Conservation (phyloP, 2,113 vertebrate species). For the Dasypus novemcinctus region DNA sequence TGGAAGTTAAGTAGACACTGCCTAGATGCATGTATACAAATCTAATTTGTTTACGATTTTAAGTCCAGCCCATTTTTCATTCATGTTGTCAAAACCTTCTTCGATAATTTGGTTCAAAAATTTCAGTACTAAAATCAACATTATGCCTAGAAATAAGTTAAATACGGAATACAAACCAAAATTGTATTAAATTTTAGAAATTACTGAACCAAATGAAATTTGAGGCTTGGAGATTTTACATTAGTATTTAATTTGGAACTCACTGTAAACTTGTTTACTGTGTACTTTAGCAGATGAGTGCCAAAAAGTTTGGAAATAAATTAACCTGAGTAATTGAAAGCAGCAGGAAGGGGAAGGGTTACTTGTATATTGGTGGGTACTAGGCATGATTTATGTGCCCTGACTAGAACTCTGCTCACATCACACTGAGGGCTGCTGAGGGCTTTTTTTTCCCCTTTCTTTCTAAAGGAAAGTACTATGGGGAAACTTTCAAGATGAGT, state of each 20-base stretch:
- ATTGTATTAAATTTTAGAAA: slow-evolving; percentile 55
- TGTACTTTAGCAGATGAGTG: slow-evolving; percentile 43
- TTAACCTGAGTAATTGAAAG: slow-evolving; percentile 59
- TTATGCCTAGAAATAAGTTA: slow-evolving; percentile 55
- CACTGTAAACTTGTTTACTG: slow-evolving; percentile 53
- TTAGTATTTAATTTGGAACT: slow-evolving; percentile 66
- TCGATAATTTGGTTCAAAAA: slow-evolving; percentile 24
- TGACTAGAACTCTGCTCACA: not conserved
- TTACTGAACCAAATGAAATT: slow-evolving; percentile 58
- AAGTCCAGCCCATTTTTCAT: slow-evolving; percentile 55
- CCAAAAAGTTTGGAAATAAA: slow-evolving; percentile 65
- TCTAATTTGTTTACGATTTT: slow-evolving; percentile 28
- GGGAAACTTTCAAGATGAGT: slow-evolving; percentile 31
- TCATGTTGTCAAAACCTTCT: slow-evolving; percentile 25
- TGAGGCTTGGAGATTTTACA: slow-evolving; percentile 59
- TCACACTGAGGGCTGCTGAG: not conserved
- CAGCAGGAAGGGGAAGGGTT: slow-evolving; percentile 55
- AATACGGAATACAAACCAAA: slow-evolving; percentile 48
- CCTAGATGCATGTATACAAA: not conserved
- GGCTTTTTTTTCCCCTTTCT: not conserved
- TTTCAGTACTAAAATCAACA: slow-evolving; percentile 55
- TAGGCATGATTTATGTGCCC: slow-evolving; percentile 41
- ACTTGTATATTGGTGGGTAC: slow-evolving; percentile 38
- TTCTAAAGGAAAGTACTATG: not conserved
- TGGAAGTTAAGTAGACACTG: slow-evolving; percentile 15